phyloP scores from a whole-genome alignment of 2,113 vertebrate genomes.

The Coryphaenoides rupestris region DNA sequence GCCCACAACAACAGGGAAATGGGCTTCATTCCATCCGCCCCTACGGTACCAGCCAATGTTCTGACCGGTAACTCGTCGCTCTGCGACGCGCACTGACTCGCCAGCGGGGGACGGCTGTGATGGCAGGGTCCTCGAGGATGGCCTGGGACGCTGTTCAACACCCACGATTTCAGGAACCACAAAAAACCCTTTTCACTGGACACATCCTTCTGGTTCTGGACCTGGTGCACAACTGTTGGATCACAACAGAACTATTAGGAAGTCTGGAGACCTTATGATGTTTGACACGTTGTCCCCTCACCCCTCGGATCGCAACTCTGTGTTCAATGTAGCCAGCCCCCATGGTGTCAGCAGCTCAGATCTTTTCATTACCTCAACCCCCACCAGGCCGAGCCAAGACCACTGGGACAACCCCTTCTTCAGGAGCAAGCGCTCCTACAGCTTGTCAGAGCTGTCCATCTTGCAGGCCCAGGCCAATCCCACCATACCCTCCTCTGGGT shows the following conservation, averaged over 20 bases:
- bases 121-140: slow-evolving; percentile 82
- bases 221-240: no score
- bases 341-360: slow-evolving; percentile 71
- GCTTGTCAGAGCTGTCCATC: slow-evolving; percentile 89
- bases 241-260: slow-evolving; percentile 48
- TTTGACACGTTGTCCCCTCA: slow-evolving; percentile 75
- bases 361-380: slow-evolving; percentile 66
- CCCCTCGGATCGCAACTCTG: slow-evolving; percentile 34
- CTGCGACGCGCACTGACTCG: slow-evolving; percentile 90
- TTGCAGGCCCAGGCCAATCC: slow-evolving; percentile 84
- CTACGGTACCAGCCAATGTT: slow-evolving; percentile 85
- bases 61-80: slow-evolving; percentile 81
- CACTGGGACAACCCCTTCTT: slow-evolving; percentile 88
- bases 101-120: slow-evolving; percentile 86
- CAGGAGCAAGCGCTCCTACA: slow-evolving; percentile 93
- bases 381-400: slow-evolving; percentile 55
- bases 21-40: slow-evolving; percentile 96
- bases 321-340: slow-evolving; percentile 40
- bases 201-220: slow-evolving; percentile 81
- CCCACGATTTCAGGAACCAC: slow-evolving; percentile 59
- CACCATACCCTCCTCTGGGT: slow-evolving; percentile 61
- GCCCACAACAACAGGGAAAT: slow-evolving; percentile 97
- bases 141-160: slow-evolving; percentile 63
- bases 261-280: slow-evolving; percentile 78
- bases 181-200: slow-evolving; percentile 81